Base-by-base conservation (phyloP, 2,888 invertebrate genomes). In the Cephus sareptanus region DNA sequence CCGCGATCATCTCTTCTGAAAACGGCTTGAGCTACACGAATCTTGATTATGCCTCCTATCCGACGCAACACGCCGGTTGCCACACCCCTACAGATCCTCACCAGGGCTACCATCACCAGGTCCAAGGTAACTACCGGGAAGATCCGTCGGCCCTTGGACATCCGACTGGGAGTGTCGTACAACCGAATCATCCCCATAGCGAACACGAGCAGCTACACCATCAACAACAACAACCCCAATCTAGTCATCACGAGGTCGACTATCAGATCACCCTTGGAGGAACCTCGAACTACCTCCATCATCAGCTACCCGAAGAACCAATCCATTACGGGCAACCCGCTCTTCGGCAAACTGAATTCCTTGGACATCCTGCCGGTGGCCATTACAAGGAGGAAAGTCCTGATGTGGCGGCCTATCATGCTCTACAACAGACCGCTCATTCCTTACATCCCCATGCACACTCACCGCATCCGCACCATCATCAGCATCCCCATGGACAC, bases 21-120 rank as follows among this genome's bases (percentile, higher is more conserved):
- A 95, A 97, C 71, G 97, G 97, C 0, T 93, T 98, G 79, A 97
- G 97, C 91, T 98, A 98, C 91, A 97, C 97, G 0, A 97, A 97
- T 90, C 92, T 98, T 86, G 97, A 98, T 91, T 97, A 97, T 87
- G 94, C 94, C 4, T 91, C 91, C 76, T 90, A 93, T 88, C 93
- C 80, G 76, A 34, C 85, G 79, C 68, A 37, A 77, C 75, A 76
- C 31, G 73, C 56, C 79, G 85, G 87, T 56, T 78, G 83, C 69
- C 85, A 87, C 71, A 81, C 84, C 75, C 75, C 86, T 75, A 81
- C 88, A 34, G 90, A 90, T 68, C 83, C 85, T 4, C 87, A 87
- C 76, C 88, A 92, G 80, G 93, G 93, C 79, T 94, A 94, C 40
- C 92, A 94, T 73, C 93, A 94, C 81, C 91, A 93, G 11, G 86